Percentiles rank a stretch among this genome's conserved stretches.
Evolutionary conservation across 2,888 invertebrate species (phyloP).

Genomic region (Microchrysa polita): DNA sequence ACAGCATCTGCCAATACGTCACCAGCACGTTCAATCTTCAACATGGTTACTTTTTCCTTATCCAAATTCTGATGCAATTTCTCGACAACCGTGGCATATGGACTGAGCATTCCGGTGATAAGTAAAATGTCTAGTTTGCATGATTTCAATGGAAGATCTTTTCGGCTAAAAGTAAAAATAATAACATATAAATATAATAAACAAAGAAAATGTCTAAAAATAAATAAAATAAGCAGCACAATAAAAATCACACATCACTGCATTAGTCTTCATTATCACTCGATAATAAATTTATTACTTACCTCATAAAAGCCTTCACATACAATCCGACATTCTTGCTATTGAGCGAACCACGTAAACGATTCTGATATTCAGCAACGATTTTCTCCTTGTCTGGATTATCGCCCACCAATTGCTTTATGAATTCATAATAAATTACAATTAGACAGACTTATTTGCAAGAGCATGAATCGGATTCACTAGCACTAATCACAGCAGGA

Average conservation of each 20-base stretch:
- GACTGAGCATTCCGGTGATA: conserved; percentile 81
- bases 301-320: conserved; percentile 85
- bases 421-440: background rate
- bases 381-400: conserved; percentile 77
- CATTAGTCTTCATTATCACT: too few species aligned
- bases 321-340: conserved; percentile 83
- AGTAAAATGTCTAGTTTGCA: conserved; percentile 82
- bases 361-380: conserved; percentile 79
- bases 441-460: background rate
- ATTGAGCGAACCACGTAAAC: conserved; percentile 79
- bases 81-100: conserved; percentile 82
- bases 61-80: conserved; percentile 81
- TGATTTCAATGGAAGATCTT: conserved; percentile 75
- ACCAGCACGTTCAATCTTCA: conserved; percentile 87
- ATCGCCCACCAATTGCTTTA: conserved; percentile 70
- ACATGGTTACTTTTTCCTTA: conserved; percentile 82
- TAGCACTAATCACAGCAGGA: conserved; percentile 5
- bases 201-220: background rate
- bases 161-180: conserved; percentile 68
- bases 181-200: background rate
- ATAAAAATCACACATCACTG: too few species aligned
- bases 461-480: background rate
- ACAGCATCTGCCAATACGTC: conserved; percentile 88
- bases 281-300: conserved; percentile 60
- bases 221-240: too few species aligned